These are phyloP conservation scores for Drosophila sturtevanti DNA, from an alignment of 1,140 invertebrate species.

Conservation along the genomic window DNA sequence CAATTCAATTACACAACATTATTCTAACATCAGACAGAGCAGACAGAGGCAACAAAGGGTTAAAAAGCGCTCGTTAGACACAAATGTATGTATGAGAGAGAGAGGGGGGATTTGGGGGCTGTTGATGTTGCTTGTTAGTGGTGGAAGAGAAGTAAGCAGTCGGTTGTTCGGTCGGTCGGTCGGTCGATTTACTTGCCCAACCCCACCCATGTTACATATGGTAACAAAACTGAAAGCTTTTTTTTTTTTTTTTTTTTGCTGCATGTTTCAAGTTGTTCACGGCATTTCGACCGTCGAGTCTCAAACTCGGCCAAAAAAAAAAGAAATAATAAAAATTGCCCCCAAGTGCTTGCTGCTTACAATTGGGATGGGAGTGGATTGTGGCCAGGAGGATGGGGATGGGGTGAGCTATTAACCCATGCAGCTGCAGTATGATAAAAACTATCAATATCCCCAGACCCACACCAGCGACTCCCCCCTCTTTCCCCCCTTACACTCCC, in stretches of 20 bases:
- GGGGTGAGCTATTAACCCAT: not conserved
- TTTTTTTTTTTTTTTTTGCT: too few relatives aligned
- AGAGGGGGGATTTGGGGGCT: not conserved
- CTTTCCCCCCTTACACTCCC: too few relatives aligned
- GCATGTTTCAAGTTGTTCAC: constrained; percentile 8
- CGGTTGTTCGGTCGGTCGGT: not conserved
- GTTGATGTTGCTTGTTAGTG: too few relatives aligned
- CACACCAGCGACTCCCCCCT: too few relatives aligned
- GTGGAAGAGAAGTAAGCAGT: too few relatives aligned
- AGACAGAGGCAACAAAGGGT: constrained; percentile 34
- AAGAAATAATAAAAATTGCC: not conserved
- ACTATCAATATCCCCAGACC: constrained; percentile 1
- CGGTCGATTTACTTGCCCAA: constrained; percentile 4
- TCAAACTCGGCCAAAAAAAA: too few relatives aligned
- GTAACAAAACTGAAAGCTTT: constrained; percentile 13
- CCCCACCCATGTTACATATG: constrained; percentile 16
- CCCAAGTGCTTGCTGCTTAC: not conserved
- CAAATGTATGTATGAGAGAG: constrained; percentile 18
- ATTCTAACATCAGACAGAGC: constrained; percentile 13
- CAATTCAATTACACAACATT: constrained; percentile 38
- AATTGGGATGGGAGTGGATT: not conserved
- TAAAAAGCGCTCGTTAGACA: constrained; percentile 27
- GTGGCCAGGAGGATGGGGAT: not conserved
- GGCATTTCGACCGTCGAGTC: not conserved
- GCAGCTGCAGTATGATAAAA: not conserved